Conservation (phyloP, 2,113 vertebrate genomes). For the Siphamia tubifer region DNA sequence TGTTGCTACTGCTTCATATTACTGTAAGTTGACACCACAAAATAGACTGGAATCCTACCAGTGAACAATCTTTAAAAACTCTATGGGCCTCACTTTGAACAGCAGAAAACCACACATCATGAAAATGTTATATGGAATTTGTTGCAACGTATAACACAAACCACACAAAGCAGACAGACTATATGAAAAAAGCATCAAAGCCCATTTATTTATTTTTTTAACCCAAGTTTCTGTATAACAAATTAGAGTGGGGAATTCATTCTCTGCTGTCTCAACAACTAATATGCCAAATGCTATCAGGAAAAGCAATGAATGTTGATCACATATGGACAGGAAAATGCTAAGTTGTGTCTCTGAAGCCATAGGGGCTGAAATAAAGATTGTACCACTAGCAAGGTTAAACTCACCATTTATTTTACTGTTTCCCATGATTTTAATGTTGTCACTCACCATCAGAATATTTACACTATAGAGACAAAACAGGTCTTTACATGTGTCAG, state of each 20-base stretch:
- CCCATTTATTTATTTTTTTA: slow-evolving; percentile 39
- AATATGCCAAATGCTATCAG: slow-evolving; percentile 3
- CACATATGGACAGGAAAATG: background rate
- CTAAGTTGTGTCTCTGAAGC: background rate
- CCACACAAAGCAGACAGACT: slow-evolving; percentile 21
- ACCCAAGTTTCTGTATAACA: slow-evolving; percentile 32
- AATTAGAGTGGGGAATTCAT: slow-evolving; percentile 9
- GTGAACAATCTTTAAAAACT: background rate
- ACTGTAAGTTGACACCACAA: background rate
- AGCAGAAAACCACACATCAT: background rate
- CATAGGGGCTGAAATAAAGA: slow-evolving; percentile 16
- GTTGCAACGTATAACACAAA: slow-evolving; percentile 19
- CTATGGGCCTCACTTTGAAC: background rate
- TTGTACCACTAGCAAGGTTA: slow-evolving; percentile 24
- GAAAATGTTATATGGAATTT: slow-evolving; percentile 11
- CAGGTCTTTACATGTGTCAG: slow-evolving; percentile 42
- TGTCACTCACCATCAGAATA: slow-evolving; percentile 44
- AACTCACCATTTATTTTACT: slow-evolving; percentile 48
- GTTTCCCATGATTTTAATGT: slow-evolving; percentile 34
- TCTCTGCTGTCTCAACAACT: slow-evolving; percentile 9
- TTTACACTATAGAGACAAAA: slow-evolving; percentile 62
- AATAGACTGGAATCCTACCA: background rate
- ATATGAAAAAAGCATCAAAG: slow-evolving; percentile 1
- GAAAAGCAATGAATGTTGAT: background rate
- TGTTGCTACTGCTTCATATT: background rate